phyloP scores from a whole-genome alignment of 2,888 invertebrate genomes.

The Idaea dimidiata region DNA sequence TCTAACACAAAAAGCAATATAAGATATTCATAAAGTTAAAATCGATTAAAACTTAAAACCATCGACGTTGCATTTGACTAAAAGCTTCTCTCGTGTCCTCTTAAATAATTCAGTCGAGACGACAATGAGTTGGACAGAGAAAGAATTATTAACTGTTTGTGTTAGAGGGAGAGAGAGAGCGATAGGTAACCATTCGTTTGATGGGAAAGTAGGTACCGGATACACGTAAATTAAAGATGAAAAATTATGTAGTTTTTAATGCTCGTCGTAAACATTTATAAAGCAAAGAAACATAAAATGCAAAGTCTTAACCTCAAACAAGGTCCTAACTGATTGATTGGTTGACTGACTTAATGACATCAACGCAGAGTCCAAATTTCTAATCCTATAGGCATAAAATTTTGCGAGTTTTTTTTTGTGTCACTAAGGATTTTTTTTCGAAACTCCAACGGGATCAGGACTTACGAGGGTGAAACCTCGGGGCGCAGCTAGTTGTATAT shows the following conservation, averaged over 20 bases:
- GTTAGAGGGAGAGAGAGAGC: neutral
- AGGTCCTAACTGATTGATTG: too few species aligned
- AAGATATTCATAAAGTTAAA: neutral
- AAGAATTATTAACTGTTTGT: conserved; percentile 8
- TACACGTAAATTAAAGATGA: neutral
- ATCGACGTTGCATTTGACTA: conserved; percentile 36
- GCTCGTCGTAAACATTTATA: too few species aligned
- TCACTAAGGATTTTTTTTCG: too few species aligned
- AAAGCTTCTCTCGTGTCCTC: conserved; percentile 32
- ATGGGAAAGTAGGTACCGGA: neutral
- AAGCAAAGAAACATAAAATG: too few species aligned
- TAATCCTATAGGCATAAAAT: too few species aligned
- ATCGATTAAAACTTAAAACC: conserved; percentile 6
- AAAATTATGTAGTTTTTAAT: neutral
- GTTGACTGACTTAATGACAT: too few species aligned
- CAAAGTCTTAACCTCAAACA: too few species aligned
- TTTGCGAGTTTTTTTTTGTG: too few species aligned
- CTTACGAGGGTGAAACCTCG: too few species aligned
- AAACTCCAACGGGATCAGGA: too few species aligned
- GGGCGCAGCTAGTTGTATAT: too few species aligned
- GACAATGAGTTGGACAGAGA: conserved; percentile 11
- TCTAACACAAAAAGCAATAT: conserved; percentile 3
- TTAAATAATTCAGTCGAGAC: conserved; percentile 34
- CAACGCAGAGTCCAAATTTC: too few species aligned
- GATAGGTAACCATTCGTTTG: neutral